Percentiles rank a stretch among this genome's conserved stretches.
These are phyloP conservation scores for Sarcophaga caerulescens DNA, from an alignment of 2,888 invertebrate genomes.

Conservation along the genomic window DNA sequence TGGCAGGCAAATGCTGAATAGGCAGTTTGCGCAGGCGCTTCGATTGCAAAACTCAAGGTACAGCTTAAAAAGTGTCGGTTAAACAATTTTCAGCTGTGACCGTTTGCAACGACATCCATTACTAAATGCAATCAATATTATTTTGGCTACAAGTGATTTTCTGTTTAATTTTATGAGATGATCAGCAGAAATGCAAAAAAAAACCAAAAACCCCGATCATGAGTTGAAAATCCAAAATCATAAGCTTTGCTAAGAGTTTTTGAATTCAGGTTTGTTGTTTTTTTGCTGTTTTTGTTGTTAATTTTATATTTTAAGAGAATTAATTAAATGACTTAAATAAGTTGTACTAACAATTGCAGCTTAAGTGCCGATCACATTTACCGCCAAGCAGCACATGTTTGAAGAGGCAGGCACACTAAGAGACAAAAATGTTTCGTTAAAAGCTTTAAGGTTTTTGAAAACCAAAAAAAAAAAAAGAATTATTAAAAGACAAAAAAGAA, in stretches of 20 bases:
- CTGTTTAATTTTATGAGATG: slow-evolving; percentile 59
- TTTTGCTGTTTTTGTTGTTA: neutral
- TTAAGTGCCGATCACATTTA: slow-evolving; percentile 74
- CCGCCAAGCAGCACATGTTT: slow-evolving; percentile 53
- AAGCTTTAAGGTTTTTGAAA: slow-evolving; percentile 34
- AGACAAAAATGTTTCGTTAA: slow-evolving; percentile 17
- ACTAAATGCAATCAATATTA: slow-evolving; percentile 51
- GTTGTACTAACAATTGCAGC: slow-evolving; percentile 75
- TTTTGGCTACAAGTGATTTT: slow-evolving; percentile 60
- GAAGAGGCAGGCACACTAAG: neutral
- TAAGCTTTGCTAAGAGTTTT: neutral
- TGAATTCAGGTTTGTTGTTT: slow-evolving; percentile 30
- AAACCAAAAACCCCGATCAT: slow-evolving; percentile 26
- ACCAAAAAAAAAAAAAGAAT: neutral
- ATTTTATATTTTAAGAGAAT: slow-evolving; percentile 45
- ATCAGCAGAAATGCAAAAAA: slow-evolving; percentile 38
- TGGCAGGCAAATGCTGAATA: slow-evolving; percentile 42
- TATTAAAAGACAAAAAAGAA: neutral
- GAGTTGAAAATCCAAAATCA: slow-evolving; percentile 38
- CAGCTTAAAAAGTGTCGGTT: slow-evolving; percentile 38
- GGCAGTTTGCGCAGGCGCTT: slow-evolving; percentile 46
- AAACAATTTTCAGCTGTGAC: slow-evolving; percentile 22
- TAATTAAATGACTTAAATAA: slow-evolving; percentile 72
- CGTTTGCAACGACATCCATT: slow-evolving; percentile 43
- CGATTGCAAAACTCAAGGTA: slow-evolving; percentile 58